Conservation (phyloP, 2,113 vertebrate genomes). For the Tragelaphus scriptus region DNA sequence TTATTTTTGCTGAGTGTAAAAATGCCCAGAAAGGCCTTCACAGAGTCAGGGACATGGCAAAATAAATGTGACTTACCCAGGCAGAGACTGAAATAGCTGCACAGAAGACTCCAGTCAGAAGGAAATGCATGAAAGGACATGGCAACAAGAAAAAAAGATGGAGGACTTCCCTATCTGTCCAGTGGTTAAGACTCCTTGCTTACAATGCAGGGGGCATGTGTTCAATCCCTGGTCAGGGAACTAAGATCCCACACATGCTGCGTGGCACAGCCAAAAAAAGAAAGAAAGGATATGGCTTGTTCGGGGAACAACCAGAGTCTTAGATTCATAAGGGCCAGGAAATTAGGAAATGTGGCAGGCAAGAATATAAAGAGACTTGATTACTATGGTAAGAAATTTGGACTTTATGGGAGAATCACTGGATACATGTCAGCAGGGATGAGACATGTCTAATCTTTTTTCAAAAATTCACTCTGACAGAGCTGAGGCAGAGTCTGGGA, state of each 20-base stretch:
- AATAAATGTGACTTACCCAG: not conserved
- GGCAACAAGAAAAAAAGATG: rapidly evolving
- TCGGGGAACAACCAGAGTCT: not conserved
- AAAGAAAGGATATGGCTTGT: not conserved
- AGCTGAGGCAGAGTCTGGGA: not conserved
- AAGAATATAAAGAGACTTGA: not conserved
- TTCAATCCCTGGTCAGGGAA: not conserved
- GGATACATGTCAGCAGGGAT: not conserved
- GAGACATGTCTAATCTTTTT: not conserved
- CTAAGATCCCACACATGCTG: not conserved
- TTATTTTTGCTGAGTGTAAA: not conserved
- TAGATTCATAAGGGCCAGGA: not conserved
- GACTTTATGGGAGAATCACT: not conserved
- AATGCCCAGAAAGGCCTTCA: not conserved
- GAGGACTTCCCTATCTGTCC: not conserved
- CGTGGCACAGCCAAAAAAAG: not conserved
- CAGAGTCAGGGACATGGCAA: not conserved
- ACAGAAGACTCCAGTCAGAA: not conserved
- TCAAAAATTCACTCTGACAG: not conserved
- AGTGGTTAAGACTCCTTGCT: not conserved
- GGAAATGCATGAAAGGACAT: not conserved
- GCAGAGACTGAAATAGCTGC: not conserved
- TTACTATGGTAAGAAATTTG: not conserved
- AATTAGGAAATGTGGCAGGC: not conserved
- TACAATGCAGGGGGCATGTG: not conserved